Evolutionary conservation across 2,113 vertebrate species (phyloP).

Genomic region (Glaucidium brasilianum): DNA sequence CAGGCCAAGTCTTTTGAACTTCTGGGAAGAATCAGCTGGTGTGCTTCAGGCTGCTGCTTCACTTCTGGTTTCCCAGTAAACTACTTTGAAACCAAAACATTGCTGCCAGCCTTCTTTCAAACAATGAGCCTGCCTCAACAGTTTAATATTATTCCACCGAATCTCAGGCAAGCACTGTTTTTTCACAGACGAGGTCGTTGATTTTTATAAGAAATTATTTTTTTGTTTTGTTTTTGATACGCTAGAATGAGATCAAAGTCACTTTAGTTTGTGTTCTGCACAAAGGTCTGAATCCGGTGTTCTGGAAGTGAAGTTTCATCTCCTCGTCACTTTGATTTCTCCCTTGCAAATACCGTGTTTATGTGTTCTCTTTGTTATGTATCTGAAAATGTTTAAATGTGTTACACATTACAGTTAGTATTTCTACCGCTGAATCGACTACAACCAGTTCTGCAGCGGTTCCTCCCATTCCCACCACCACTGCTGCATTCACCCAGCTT

Average conservation of each 20-base stretch:
- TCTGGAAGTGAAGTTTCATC: not conserved
- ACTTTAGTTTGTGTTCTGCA: not conserved
- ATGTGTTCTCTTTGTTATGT: not conserved
- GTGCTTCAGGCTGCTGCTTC: not conserved
- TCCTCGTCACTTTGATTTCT: not conserved
- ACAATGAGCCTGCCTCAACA: not conserved
- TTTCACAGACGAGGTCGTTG: not conserved
- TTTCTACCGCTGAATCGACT: not conserved
- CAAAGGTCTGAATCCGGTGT: not conserved
- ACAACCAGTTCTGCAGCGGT: not conserved
- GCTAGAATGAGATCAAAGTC: not conserved
- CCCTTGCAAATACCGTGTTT: not conserved
- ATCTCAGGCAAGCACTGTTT: not conserved
- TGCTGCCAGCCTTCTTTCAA: not conserved
- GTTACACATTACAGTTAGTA: not conserved
- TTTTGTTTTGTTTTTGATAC: not conserved
- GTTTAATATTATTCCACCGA: not conserved
- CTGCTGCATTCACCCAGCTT: not conserved
- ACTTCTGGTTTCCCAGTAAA: not conserved
- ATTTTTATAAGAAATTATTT: not conserved
- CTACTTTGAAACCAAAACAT: not conserved
- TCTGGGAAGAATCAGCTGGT: not conserved
- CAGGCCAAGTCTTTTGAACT: not conserved
- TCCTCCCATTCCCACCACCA: not conserved
- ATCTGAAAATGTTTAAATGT: not conserved